Conservation (phyloP, 2,888 invertebrate species). For the Thelaira solivaga region DNA sequence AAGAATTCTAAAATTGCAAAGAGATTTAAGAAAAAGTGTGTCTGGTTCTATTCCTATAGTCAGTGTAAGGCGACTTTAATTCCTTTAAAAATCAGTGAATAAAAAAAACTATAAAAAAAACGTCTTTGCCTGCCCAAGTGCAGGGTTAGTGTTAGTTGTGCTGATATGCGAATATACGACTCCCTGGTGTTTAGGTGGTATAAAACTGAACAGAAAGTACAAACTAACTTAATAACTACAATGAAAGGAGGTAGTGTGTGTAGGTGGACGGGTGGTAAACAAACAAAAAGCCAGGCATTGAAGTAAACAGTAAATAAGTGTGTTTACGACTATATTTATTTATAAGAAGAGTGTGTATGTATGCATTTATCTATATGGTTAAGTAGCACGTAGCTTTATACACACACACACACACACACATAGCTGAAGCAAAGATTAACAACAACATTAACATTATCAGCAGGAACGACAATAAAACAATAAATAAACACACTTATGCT, state of each 20-base stretch:
- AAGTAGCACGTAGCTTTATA: constrained; percentile 12
- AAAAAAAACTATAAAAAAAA: background rate
- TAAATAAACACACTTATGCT: constrained; percentile 20
- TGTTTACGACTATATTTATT: background rate
- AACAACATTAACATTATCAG: constrained; percentile 20
- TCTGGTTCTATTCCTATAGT: too few species aligned
- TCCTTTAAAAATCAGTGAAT: too few species aligned
- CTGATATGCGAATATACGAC: constrained; percentile 16
- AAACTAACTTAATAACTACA: constrained; percentile 31
- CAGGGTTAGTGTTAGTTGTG: background rate
- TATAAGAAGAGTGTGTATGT: background rate
- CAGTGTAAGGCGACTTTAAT: too few species aligned
- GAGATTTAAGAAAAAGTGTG: too few species aligned
- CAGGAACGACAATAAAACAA: constrained; percentile 13
- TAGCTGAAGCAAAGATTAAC: constrained; percentile 37
- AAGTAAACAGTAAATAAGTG: constrained; percentile 44
- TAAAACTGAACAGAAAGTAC: constrained; percentile 9
- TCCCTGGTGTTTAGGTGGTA: constrained; percentile 42
- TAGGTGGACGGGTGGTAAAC: constrained; percentile 8
- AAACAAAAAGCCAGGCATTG: constrained; percentile 45
- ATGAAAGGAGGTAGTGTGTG: background rate
- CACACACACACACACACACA: background rate
- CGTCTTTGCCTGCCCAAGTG: background rate
- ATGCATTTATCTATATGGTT: background rate
- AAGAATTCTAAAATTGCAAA: too few species aligned